phyloP scores from a whole-genome alignment of 2,113 vertebrate species.

The Elephantulus edwardii region DNA sequence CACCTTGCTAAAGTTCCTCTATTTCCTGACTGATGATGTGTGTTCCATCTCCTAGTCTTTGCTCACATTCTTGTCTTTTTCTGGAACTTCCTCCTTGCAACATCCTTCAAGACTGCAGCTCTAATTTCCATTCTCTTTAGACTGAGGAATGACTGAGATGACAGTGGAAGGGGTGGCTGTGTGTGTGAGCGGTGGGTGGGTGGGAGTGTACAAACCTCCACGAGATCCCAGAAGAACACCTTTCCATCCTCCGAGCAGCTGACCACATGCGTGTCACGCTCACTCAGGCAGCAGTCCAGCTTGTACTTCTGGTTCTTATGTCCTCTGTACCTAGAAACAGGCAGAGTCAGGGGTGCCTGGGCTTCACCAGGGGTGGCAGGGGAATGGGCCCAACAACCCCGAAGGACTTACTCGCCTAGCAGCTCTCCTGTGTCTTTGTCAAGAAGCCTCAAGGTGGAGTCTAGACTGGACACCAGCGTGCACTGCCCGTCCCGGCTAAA shows the following conservation, averaged over 20 bases:
- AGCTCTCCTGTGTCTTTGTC: constrained; percentile 96
- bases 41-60: neutral
- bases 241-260: constrained; percentile 95
- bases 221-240: constrained; percentile 95
- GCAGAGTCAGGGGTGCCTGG: neutral
- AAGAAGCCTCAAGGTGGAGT: constrained; percentile 90
- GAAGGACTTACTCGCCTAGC: constrained; percentile 89
- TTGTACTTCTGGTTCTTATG: constrained; percentile 93
- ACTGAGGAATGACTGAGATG: neutral
- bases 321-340: constrained; percentile 87
- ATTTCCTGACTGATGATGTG: neutral
- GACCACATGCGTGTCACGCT: constrained; percentile 91
- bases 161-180: neutral
- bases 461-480: constrained; percentile 89
- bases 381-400: fast-evolving
- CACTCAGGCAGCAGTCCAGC: constrained; percentile 93
- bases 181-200: neutral
- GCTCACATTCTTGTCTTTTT: neutral
- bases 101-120: neutral
- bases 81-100: neutral
- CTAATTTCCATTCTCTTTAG: neutral
- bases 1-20: no score
- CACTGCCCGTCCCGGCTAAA: constrained; percentile 95
- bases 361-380: fast-evolving
- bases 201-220: no score